Evolutionary conservation across 2,888 invertebrate species (phyloP), one percentile per base, ranked within the genome.

Genomic region (Cepaea hortensis): DNA sequence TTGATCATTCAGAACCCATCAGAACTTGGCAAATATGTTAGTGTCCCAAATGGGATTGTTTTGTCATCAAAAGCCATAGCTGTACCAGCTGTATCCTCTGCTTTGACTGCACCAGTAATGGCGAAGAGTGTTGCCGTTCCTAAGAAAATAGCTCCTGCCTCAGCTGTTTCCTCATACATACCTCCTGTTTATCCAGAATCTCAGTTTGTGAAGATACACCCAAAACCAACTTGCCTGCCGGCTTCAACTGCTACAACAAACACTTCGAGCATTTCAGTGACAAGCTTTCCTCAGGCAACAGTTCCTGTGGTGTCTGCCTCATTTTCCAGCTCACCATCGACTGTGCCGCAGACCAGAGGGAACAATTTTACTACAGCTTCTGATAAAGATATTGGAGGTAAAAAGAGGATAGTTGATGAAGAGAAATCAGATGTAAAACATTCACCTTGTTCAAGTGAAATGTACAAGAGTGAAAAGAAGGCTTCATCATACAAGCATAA

Each of bases 1-100:
- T n/a, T 70, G n/a, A 81, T 81, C 13, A 48, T 81, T 50, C 68
- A 70, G 9, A 81, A 81, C 70, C 81, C 81, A 35, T 65, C 48
- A 65, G 70, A 81, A 20, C 70, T 81, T 20, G 81, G 11, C 7
- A 81, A 81, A 68, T 81, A 70, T 81, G 65, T 80, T 18, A 80
- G 46, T 80, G 70, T 81, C 70, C 81, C 81, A 3, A 81, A 50
- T 81, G 70, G 70, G 15, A 46, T 48, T 70, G 50, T 81, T 18
- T n/a, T 48, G 0, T n/a, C 70, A 50, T 81, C 81, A 70, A 81
- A 81, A 50, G 70, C 70, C 4, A 3, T 81, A n/a, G 81, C 48
- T 68, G 81, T 81, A 13, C 81, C 81, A 81, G 48, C 68, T n/a
- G 79, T n/a, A 18, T 13, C 23, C 6, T 46, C 65, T 62, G 7